phyloP scores from a whole-genome alignment of 2,888 invertebrate genomes.

The Pristionchus arcanus region DNA sequence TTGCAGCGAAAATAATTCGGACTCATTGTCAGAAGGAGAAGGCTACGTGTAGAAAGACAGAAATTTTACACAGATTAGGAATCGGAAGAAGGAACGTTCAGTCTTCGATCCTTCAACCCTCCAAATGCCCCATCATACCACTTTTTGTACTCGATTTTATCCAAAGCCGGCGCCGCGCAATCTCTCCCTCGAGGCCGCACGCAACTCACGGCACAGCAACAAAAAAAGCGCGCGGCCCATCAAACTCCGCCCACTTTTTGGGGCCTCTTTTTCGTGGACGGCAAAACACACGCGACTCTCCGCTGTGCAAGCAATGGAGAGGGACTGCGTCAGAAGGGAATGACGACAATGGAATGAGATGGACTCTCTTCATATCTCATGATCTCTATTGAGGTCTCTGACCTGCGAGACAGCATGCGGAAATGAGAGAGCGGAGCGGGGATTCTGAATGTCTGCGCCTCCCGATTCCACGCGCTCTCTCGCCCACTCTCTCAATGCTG shows the following conservation, averaged over 20 bases:
- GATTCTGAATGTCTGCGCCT: background rate
- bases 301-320: background rate
- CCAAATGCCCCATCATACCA: background rate
- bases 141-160: background rate
- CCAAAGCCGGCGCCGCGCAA: background rate
- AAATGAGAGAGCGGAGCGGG: background rate
- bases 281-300: conserved; percentile 23
- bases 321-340: background rate
- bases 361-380: conserved; percentile 19
- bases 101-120: background rate
- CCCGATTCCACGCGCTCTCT: background rate
- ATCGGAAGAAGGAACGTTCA: background rate
- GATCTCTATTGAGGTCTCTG: background rate
- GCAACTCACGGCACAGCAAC: background rate
- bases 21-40: background rate
- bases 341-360: background rate
- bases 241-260: background rate
- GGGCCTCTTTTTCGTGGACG: background rate
- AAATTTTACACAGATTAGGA: no score
- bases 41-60: background rate
- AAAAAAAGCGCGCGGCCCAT: conserved; percentile 17
- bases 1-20: background rate
- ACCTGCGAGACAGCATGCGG: background rate
- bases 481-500: background rate
- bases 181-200: conserved; percentile 23